phyloP scores from a whole-genome alignment of 1,140 invertebrate genomes.

The Bombus ignitus region DNA sequence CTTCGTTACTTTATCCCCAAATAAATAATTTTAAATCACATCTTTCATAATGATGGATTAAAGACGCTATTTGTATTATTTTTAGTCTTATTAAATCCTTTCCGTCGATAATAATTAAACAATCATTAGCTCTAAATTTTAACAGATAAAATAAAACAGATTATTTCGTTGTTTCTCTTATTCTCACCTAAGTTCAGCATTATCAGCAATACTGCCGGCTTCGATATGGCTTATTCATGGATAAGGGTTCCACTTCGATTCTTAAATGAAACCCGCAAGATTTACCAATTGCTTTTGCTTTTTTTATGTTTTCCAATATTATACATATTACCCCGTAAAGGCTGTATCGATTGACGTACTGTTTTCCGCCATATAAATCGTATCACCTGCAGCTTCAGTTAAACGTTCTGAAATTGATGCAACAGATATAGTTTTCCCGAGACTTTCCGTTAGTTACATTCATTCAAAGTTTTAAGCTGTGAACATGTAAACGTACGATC shows the following conservation, averaged over 20 bases:
- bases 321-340: conserved; percentile 33
- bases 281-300: conserved; percentile 57
- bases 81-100: conserved; percentile 85
- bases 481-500: background rate
- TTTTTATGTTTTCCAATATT: conserved; percentile 21
- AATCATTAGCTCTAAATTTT: conserved; percentile 83
- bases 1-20: conserved; percentile 80
- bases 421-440: conserved; percentile 17
- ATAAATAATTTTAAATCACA: conserved; percentile 72
- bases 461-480: background rate
- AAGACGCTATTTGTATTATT: conserved; percentile 84
- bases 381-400: conserved; percentile 57
- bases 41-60: conserved; percentile 79
- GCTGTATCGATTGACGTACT: background rate
- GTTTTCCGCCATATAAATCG: conserved; percentile 55
- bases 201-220: conserved; percentile 72
- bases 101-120: conserved; percentile 85
- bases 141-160: background rate
- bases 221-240: conserved; percentile 84
- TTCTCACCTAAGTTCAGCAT: conserved; percentile 74
- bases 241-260: conserved; percentile 88
- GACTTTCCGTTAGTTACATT: background rate
- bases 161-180: background rate
- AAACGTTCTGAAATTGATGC: conserved; percentile 38
- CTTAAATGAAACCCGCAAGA: conserved; percentile 86